Conservation (phyloP, 2,113 vertebrate species). For the Silurus glanis region DNA sequence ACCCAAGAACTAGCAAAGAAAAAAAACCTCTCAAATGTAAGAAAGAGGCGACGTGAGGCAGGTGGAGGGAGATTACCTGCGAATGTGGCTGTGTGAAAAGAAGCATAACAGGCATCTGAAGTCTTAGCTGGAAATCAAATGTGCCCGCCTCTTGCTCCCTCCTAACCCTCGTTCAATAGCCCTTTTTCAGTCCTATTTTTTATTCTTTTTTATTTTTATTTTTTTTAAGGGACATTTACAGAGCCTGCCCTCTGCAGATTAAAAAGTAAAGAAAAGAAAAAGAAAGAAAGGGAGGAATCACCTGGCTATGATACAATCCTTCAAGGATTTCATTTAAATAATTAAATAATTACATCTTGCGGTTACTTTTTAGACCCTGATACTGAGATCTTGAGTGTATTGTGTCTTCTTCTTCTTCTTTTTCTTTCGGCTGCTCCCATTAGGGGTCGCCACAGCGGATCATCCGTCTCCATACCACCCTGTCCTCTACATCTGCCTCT, state of each 20-base stretch:
- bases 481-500: no score
- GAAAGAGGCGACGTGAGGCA: not conserved
- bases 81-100: constrained; percentile 9
- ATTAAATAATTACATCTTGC: no score
- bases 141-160: constrained; percentile 13
- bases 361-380: not conserved
- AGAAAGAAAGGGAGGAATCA: constrained; percentile 7
- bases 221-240: not conserved
- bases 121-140: constrained; percentile 32
- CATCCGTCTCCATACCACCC: no score
- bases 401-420: no score
- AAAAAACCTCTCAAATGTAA: not conserved
- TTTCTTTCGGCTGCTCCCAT: no score
- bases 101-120: constrained; percentile 1
- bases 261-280: constrained; percentile 17
- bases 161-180: constrained; percentile 12
- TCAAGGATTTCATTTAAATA: no score
- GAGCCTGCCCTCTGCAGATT: constrained; percentile 27
- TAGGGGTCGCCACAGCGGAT: no score
- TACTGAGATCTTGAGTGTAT: not conserved
- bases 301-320: not conserved
- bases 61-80: constrained; percentile 30
- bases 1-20: not conserved
- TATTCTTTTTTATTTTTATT: not conserved
- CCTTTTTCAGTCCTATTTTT: not conserved